A percentile compares a stretch with the other conserved stretches of the same genome.
Conservation (phyloP, 2,797 vertebrate genomes). For the Diceros bicornis region DNA sequence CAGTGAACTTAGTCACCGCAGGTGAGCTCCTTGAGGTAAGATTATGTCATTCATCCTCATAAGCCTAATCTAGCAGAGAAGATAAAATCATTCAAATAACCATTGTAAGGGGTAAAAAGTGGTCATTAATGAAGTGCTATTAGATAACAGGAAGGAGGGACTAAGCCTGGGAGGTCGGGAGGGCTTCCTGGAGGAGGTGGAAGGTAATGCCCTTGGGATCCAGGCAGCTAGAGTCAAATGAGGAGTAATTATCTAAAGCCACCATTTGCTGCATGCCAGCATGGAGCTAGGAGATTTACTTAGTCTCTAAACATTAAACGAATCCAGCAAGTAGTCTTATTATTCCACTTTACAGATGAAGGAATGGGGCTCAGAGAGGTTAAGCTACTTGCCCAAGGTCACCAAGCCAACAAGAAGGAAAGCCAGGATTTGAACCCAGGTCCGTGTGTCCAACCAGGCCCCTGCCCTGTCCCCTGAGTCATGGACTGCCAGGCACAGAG, state of each 20-base stretch:
- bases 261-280: background rate
- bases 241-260: background rate
- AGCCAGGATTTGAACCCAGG: background rate
- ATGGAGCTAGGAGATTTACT: background rate
- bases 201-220: background rate
- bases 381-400: background rate
- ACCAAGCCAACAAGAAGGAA: background rate
- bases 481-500: background rate
- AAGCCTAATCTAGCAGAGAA: background rate
- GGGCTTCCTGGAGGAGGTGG: background rate
- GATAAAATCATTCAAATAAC: background rate
- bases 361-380: background rate
- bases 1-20: background rate
- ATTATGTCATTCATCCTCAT: background rate
- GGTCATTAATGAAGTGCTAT: background rate
- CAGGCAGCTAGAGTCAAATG: background rate
- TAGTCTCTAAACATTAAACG: background rate
- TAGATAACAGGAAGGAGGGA: background rate
- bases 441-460: background rate
- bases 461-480: background rate
- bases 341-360: background rate
- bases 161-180: background rate
- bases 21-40: background rate
- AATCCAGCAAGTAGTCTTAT: background rate
- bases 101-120: background rate